Base-by-base conservation (phyloP, 1,140 invertebrate species). In the Watersipora subatra region DNA sequence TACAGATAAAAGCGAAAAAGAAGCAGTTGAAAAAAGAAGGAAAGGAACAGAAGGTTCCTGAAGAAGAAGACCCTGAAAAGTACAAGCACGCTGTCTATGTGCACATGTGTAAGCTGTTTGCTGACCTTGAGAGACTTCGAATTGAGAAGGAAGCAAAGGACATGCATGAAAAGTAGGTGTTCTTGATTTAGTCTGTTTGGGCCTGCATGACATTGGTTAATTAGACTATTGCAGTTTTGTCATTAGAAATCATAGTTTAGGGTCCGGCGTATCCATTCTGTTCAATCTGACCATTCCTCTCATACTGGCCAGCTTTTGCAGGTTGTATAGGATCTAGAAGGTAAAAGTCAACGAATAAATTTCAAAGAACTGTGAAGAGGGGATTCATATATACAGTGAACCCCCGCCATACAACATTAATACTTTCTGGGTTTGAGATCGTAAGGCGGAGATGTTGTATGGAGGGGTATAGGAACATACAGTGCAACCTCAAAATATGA, bases 91-190 rank as follows among this genome's bases (percentile, higher is more conserved):
- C 93, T 22, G 85, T 97, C 22, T 95, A 95, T 84, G 92, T 97
- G 15, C 89, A 96, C 85, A 96, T 93, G 1, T 97, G 96, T 90
- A 97, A 97, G 85, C 81, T 97, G 28, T 98, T 97, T 85, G 95
- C 94, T 62, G 94, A 98, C 78, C 89, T 97, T 85, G 94, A 81
- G 66, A 71, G 79, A 68, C 92, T 81, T 82, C 91, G 67, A 88
- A 92, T 83, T 65, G 81, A 73, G 67, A 73, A 77, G 69, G 91
- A 92, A 72, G 86, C 87, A 20, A 84, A 92, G 71, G 92, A 94
- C 72, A 89, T 91, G 78, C 92, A 97, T 77, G 93, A 97, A 76
- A 85, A 92, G 81, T 81, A 63, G 70, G 62, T 61, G n/a, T n/a
- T n/a, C n/a, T n/a, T n/a, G n/a, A 24, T 17, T 7, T 19, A 56